Base-by-base conservation (phyloP, 2,797 vertebrate genomes). In the Crocodylus rhombifer region DNA sequence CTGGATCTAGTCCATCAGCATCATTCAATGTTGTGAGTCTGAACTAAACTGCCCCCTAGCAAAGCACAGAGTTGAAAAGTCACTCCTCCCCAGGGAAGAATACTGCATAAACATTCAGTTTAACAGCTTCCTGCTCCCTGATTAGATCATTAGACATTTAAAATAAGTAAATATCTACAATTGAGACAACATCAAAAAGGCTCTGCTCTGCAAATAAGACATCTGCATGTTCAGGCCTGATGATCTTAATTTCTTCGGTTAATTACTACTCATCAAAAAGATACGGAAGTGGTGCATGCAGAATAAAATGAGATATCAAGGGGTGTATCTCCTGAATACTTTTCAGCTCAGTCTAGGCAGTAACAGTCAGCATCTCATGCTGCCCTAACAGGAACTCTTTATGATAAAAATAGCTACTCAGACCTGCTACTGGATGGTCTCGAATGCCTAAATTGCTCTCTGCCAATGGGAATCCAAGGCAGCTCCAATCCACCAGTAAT, bases 231-330 rank as follows among this genome's bases (percentile, higher is more conserved):
- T 84, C 10, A 0, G 87, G 93, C 73, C 77, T 93, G 84, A 90
- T 93, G 17, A 33, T 79, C 86, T 95, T 96, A 96, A 97, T 95
- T 96, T 89, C 77, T 95, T 92, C 92, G 69, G 82, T 96, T 98
- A 97, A 97, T 97, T 97, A 92, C 36, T 87, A 33, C 71, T 94
- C 86, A 92, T 95, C 83, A 92, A 84, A 95, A 96, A 94, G 75
- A 95, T 20, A 90, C 79, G 86, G 90, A 94, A 97, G 88, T 42
- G 67, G 55, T 65, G 85, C 84, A 96, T 58, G 82, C 14, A 95
- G 90, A 96, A 91, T 87, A 81, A 92, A 88, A 94, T 4, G 23
- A 93, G 83, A 3, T 77, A 84, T 69, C 63, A 75, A 57, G 91
- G 85, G 74, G 36, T 18, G 42, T n/a, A 65, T 60, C 33, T 28